Base-by-base conservation (phyloP, 2,888 invertebrate species). In the Syrista parreyssii region DNA sequence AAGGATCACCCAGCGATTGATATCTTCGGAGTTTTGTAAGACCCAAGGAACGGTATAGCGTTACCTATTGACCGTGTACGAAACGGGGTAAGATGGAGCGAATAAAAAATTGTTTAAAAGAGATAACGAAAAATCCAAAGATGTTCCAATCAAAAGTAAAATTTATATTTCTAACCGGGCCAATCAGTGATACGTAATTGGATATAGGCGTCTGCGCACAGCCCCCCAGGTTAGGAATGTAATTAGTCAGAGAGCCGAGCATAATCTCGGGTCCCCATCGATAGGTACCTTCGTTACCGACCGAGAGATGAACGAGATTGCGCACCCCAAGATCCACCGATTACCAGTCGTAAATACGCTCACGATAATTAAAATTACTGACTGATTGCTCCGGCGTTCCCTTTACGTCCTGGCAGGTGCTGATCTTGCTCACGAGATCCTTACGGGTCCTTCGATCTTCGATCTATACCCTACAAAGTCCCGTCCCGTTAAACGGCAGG, bases 191-290 rank as follows among this genome's bases (percentile, higher is more conserved):
- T 82, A 81, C 82, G 82, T 87, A 87, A 87, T 87, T 86, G 85
- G 86, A 85, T 85, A 84, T 82, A 83, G 35, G 30, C 32, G 40
- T 55, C 36, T 68, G 75, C 74, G 73, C 36, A 80, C 77, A 77
- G 82, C 85, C 85, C 82, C 81, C 84, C 82, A 84, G 84, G 87
- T 88, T 86, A 86, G 88, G 88, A 90, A 90, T 88, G 88, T 89
- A 90, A 90, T 89, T 90, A 90, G 89, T 89, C 89, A 88, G 86
- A 78, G 87, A 82, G 83, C 85, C 84, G 83, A 81, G 81, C 79
- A 79, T 84, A 87, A 90, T 90, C 89, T 89, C 80, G 79, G 71
- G 75, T 75, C 78, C 79, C 78, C 80, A 78, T 82, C 81, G 84
- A 88, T 89, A 77, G 83, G 82, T 79, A 80, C 82, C 84, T 84